Base-by-base conservation (phyloP, 2,113 vertebrate species). In the Ictalurus punctatus region DNA sequence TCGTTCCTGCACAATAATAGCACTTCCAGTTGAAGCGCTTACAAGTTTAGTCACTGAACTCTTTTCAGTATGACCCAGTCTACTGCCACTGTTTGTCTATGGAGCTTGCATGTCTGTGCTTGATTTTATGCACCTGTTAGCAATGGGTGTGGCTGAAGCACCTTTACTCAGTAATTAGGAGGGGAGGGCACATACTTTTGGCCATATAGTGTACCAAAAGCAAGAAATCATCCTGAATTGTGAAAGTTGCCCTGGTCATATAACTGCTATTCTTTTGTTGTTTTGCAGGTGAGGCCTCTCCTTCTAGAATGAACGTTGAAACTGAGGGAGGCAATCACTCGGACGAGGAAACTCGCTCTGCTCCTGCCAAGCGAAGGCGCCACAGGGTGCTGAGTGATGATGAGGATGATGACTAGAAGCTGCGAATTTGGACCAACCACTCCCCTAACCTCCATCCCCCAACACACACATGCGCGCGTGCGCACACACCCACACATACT, bases 301-400 rank as follows among this genome's bases (percentile, higher is more conserved):
- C 34, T 23, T 17, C 74, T 16, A 87, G 5, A 6, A 88, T 84
- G 86, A 87, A 91, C 1, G 0, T 86, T 23, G 90, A 92, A 1
- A 30, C 76, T 37, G 93, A 90, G 1, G 63, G 21, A 3, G 91
- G 88, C 0, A 83, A 90, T 3, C 93, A 93, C 81, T 96, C 95
- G 5, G 96, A 96, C 52, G 30, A 78, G 12, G 94, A 95, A 81
- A 92, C 91, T 21, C 65, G 91, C 27, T 90, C 94, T 56, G 94
- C 91, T 74, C 94, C 93, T 16, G 92, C 92, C 63, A 97, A 96
- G 91, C 96, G 96, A 85, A 94, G 95, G 79, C 93, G 96, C 48
- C 95, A 95, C 85, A 92, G 94, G 84, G 95, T 96, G 85, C 94
- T 97, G 83, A 96, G 96, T 81, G 97, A 97, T 5, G 95, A 96